Evolutionary conservation across 2,888 invertebrate genomes (phyloP).

Genomic region (Gasteruption jaculator): DNA sequence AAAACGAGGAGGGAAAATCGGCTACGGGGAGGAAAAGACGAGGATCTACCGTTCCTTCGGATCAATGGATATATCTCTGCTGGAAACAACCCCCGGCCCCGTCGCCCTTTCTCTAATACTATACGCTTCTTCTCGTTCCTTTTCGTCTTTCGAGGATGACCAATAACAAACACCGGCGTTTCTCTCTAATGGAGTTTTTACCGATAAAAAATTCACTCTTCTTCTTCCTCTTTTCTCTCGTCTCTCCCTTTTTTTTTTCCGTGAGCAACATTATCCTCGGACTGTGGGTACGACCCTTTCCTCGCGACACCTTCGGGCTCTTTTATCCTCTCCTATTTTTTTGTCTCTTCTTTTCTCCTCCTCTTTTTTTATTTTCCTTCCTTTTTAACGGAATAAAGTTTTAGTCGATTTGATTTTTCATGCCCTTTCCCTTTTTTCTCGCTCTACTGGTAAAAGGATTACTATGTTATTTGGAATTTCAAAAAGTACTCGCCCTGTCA

Average conservation of each 20-base stretch:
- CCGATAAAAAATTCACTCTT: slow-evolving; percentile 51
- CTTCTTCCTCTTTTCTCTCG: slow-evolving; percentile 28
- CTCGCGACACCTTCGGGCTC: slow-evolving; percentile 23
- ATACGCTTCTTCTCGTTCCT: slow-evolving; percentile 9
- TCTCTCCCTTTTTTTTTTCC: slow-evolving; percentile 22
- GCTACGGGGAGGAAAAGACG: slow-evolving; percentile 21
- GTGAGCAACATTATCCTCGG: slow-evolving; percentile 20
- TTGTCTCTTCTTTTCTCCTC: no score
- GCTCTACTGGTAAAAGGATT: no score
- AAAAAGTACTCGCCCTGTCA: no score
- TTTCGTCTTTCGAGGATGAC: slow-evolving; percentile 43
- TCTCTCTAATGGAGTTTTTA: slow-evolving; percentile 51
- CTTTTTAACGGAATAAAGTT: slow-evolving; percentile 17
- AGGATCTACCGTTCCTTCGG: slow-evolving; percentile 40
- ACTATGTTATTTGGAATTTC: no score
- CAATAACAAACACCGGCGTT: slow-evolving; percentile 49
- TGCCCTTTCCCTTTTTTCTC: no score
- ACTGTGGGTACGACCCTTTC: slow-evolving; percentile 16
- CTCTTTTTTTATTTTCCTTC: slow-evolving; percentile 17
- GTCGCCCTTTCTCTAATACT: slow-evolving; percentile 15
- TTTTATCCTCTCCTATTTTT: no score
- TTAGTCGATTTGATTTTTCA: no score
- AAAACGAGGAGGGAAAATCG: slow-evolving; percentile 23
- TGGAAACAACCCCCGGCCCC: slow-evolving; percentile 37
- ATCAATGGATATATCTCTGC: slow-evolving; percentile 45